Evolutionary conservation across 2,888 invertebrate species (phyloP).

Genomic region (Clusia tigrina): DNA sequence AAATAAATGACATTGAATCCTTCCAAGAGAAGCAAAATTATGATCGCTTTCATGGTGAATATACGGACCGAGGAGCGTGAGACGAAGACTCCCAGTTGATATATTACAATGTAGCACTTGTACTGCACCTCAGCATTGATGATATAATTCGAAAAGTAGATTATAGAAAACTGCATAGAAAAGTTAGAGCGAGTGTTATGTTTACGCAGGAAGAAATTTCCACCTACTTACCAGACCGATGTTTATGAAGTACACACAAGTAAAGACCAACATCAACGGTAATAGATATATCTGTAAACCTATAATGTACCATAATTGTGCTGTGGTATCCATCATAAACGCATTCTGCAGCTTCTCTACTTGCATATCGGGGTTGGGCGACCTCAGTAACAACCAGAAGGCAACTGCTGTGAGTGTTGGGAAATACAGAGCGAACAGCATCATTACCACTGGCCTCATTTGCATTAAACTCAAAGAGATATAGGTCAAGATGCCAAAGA

Average conservation of each 20-base stretch:
- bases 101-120: slow-evolving; percentile 67
- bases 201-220: too few relatives aligned
- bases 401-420: slow-evolving; percentile 71
- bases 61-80: slow-evolving; percentile 66
- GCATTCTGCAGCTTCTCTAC: too few relatives aligned
- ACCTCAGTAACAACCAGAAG: slow-evolving; percentile 64
- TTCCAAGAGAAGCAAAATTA: slow-evolving; percentile 75
- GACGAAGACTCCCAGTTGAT: slow-evolving; percentile 35
- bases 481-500: slow-evolving; percentile 77
- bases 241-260: slow-evolving; percentile 84
- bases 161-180: slow-evolving; percentile 71
- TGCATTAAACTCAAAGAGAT: slow-evolving; percentile 69
- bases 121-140: too few relatives aligned
- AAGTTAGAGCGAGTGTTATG: too few relatives aligned
- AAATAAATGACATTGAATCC: slow-evolving; percentile 70
- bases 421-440: slow-evolving; percentile 73
- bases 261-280: slow-evolving; percentile 76
- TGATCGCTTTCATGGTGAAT: slow-evolving; percentile 79
- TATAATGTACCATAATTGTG: slow-evolving; percentile 67
- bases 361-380: too few relatives aligned
- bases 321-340: slow-evolving; percentile 55
- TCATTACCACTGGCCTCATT: slow-evolving; percentile 67
- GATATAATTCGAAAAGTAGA: slow-evolving; percentile 66
- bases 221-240: slow-evolving; percentile 79
- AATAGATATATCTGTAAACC: slow-evolving; percentile 74